A percentile compares a stretch with the other conserved stretches of the same genome.
Evolutionary conservation across 2,888 invertebrate species (phyloP).

Genomic region (Girardia tigrina): DNA sequence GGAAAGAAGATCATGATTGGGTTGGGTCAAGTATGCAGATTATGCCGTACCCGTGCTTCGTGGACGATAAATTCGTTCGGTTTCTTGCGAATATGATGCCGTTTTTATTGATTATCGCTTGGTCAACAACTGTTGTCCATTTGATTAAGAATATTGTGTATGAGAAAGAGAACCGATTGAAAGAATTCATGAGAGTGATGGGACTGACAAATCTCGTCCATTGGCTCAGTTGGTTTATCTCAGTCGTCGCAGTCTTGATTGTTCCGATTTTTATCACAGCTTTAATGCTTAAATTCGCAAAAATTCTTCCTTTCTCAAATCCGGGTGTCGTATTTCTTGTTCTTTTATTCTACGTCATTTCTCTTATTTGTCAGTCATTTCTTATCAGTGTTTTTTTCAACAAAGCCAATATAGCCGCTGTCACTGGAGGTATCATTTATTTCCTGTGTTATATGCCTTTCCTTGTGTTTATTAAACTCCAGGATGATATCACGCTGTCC

Average conservation of each 20-base stretch:
- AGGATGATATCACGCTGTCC: conserved; percentile 42
- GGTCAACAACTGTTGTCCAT: conserved; percentile 52
- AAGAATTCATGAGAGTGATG: conserved; percentile 56
- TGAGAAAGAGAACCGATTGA: conserved; percentile 53
- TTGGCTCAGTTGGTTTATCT: conserved; percentile 57
- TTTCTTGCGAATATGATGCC: conserved; percentile 43
- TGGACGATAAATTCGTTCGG: conserved; percentile 25
- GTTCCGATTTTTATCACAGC: conserved; percentile 58
- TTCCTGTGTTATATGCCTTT: conserved; percentile 51
- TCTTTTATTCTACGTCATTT: conserved; percentile 56
- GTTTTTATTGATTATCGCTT: conserved; percentile 53
- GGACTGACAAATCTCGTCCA: conserved; percentile 55
- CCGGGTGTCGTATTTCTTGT: conserved; percentile 54
- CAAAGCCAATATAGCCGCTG: conserved; percentile 56
- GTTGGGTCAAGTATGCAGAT: conserved; percentile 34
- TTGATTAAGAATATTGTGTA: conserved; percentile 53
- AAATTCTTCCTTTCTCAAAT: conserved; percentile 61
- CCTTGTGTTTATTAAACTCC: conserved; percentile 44
- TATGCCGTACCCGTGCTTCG: conserved; percentile 35
- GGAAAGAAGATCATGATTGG: background rate
- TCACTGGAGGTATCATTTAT: conserved; percentile 50
- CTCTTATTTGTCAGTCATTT: conserved; percentile 52
- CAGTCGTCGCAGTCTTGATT: conserved; percentile 53
- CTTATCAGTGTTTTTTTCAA: conserved; percentile 55
- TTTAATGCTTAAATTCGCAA: conserved; percentile 53